phyloP scores from a whole-genome alignment of 2,888 invertebrate species.

The Drosophila greeni region DNA sequence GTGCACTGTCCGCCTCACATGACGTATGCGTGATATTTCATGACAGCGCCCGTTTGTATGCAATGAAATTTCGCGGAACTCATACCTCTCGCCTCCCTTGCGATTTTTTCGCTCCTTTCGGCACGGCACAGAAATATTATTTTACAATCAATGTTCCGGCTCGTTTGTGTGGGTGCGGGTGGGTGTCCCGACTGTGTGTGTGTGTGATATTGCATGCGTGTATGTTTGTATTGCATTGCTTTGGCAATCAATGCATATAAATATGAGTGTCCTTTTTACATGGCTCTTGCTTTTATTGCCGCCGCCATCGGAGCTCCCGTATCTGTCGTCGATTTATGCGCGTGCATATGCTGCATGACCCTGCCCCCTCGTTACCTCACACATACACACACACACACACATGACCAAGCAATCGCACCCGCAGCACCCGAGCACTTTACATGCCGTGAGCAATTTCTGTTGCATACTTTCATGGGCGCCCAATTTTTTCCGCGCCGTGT shows the following conservation, averaged over 20 bases:
- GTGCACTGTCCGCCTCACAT: conserved; percentile 8
- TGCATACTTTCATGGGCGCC: conserved; percentile 70
- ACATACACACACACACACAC: conserved; percentile 1
- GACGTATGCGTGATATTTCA: conserved; percentile 46
- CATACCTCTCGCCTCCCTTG: conserved; percentile 7
- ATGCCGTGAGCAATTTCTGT: conserved; percentile 70
- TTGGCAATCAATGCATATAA: conserved; percentile 75
- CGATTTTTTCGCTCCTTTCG: conserved; percentile 11
- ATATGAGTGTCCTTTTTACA: conserved; percentile 72
- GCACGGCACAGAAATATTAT: conserved; percentile 59
- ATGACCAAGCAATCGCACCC: not conserved
- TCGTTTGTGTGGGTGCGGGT: conserved; percentile 20
- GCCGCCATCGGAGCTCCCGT: conserved; percentile 39
- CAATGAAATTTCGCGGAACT: conserved; percentile 38
- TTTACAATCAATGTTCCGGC: conserved; percentile 64
- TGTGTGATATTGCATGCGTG: conserved; percentile 9
- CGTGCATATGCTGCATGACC: conserved; percentile 58
- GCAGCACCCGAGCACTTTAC: conserved; percentile 57
- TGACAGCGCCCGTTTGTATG: conserved; percentile 33
- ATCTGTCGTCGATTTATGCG: conserved; percentile 70
- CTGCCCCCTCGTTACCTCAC: not conserved
- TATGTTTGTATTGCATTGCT: conserved; percentile 62
- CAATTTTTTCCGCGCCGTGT: conserved; percentile 44
- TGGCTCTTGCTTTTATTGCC: conserved; percentile 65
- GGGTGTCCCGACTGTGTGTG: conserved; percentile 13